A percentile compares a stretch with the other conserved stretches of the same genome.
Evolutionary conservation across 2,888 invertebrate species (phyloP).

Genomic region (Acanthosepion pharaonis): DNA sequence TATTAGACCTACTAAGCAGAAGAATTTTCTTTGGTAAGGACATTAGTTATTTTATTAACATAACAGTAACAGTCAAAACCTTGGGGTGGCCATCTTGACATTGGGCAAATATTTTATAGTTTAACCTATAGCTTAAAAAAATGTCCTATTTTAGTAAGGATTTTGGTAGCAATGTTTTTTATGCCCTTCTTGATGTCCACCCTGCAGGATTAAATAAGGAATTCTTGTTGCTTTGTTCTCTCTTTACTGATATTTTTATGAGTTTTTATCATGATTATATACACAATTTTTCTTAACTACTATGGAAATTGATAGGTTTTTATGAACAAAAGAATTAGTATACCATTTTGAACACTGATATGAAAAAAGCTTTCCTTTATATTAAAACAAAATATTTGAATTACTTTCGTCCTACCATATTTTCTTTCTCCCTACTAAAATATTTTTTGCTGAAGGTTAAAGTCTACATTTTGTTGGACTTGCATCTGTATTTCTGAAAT

Average conservation of each 20-base stretch:
- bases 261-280: background rate
- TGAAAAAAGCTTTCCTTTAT: no score
- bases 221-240: background rate
- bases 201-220: background rate
- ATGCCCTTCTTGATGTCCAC: background rate
- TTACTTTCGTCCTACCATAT: background rate
- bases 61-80: background rate
- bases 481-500: background rate
- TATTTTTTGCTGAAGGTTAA: background rate
- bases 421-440: background rate
- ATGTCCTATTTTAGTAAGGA: no score
- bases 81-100: conserved; percentile 1
- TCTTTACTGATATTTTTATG: background rate
- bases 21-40: background rate
- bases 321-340: background rate
- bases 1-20: background rate
- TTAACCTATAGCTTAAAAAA: background rate
- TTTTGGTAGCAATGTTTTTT: background rate
- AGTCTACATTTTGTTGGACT: background rate
- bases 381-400: no score
- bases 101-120: background rate
- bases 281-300: background rate
- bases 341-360: background rate
- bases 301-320: background rate
- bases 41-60: conserved; percentile 8